Evolutionary conservation across 2,113 vertebrate species (phyloP), one percentile per base, ranked within the genome.

Genomic region (Miniopterus natalensis): DNA sequence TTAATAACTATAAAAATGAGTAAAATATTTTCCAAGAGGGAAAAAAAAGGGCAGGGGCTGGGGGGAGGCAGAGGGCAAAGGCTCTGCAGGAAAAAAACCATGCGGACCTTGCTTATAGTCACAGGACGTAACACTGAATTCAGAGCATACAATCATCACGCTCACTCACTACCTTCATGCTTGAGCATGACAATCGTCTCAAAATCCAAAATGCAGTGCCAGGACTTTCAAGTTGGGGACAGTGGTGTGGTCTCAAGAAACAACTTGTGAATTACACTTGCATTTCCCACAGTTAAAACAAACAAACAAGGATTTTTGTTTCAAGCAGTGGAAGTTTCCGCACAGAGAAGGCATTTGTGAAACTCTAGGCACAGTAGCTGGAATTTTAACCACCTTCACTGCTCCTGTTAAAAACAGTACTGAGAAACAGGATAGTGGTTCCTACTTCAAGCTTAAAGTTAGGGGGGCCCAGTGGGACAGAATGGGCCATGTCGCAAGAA

Each of bases 271-370:
- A 47, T 45, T 70, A 49, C 8, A 4, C 42, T 29, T 83, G 6
- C 84, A 51, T 73, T 49, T 68, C 36, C n/a, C 21, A 57, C 36
- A 42, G 31, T 47, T 66, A 68, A 75, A 94, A 75, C 55, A 87
- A 57, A 74, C 40, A 83, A 27, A 81, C 31, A 49, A 36, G 25
- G 61, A 31, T 59, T n/a, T 80, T 31, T 83, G 55, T 45, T 84
- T 51, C 18, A 47, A 87, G 42, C 13, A 81, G 23, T 36, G 59
- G 36, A 75, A 70, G 36, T 14, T 70, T 66, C 79, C 7, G 12
- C 71, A 94, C 83, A 96, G 49, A 90, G 15, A 93, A 92, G 15
- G 61, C 61, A 57, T 25, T 59, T 85, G 31, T 42, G 18, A 36
- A 90, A 45, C 57, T 78, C 36, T 45, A 77, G 49, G 51, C 59